Conservation (phyloP, 2,888 invertebrate genomes). For the Eilema caniola region DNA sequence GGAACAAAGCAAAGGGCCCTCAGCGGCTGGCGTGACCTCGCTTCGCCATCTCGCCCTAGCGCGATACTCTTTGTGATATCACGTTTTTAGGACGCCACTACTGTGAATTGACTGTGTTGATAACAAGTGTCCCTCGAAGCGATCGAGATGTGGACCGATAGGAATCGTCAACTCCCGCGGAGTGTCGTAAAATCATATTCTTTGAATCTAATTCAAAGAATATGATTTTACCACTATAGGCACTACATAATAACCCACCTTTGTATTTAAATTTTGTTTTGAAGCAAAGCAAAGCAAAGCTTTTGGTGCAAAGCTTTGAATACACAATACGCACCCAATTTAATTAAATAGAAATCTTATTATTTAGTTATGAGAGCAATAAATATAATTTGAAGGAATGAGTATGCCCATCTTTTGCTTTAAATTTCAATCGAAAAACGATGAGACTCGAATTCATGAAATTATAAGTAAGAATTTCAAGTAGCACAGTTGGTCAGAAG, state of each 20-base stretch:
- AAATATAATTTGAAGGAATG: neutral
- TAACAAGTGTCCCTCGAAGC: slow-evolving; percentile 64
- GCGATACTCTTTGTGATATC: slow-evolving; percentile 82
- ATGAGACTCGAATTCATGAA: too few species aligned
- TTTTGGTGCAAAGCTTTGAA: neutral
- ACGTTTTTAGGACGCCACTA: slow-evolving; percentile 79
- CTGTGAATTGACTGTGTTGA: slow-evolving; percentile 71
- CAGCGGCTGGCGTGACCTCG: slow-evolving; percentile 77
- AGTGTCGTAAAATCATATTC: slow-evolving; percentile 21
- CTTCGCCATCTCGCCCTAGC: slow-evolving; percentile 62
- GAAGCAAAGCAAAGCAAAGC: too few species aligned
- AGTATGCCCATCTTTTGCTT: neutral
- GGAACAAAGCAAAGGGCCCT: slow-evolving; percentile 83
- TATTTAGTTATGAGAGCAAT: neutral
- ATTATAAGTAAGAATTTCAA: too few species aligned
- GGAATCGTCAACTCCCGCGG: slow-evolving; percentile 33
- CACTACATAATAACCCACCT: neutral
- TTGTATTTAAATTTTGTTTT: neutral
- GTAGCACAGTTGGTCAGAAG: too few species aligned
- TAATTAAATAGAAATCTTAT: neutral
- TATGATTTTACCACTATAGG: too few species aligned
- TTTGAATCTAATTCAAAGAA: too few species aligned
- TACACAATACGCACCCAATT: neutral
- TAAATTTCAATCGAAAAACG: too few species aligned
- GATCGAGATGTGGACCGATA: slow-evolving; percentile 51